Base-by-base conservation (phyloP, 2,797 vertebrate species). In the Eulemur albifrons region DNA sequence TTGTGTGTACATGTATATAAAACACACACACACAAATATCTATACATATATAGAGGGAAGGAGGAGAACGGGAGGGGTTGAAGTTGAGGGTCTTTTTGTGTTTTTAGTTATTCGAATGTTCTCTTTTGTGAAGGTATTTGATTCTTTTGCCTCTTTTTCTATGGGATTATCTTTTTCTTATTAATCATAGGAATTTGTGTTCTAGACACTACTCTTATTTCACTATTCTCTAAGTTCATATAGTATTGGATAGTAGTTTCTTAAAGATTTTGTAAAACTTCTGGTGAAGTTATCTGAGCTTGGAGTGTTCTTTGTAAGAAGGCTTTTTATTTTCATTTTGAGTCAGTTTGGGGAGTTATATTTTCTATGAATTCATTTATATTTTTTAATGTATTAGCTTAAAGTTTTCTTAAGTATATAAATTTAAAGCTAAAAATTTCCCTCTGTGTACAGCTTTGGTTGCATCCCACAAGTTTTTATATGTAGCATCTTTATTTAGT, bases 221-320 rank as follows among this genome's bases (percentile, higher is more conserved):
- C 32, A 38, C 12, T 81, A 14, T 90, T 81, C 59, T 90, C 23
- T 88, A 50, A 69, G 10, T 80, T 63, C 65, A 15, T 70, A n/a
- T 18, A 59, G 32, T 69, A 91, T 38, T 89, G 23, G 11, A 48
- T 3, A 77, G 6, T 30, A 35, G 0, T 70, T 75, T 85, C 73
- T 95, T 80, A 73, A 82, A 72, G 38, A 81, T 63, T 85, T 91
- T 85, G 7, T 73, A 94, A 90, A 90, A 63, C 17, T 45, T 67
- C 48, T 61, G 20, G 23, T 63, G 61, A 96, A 84, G n/a, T 93
- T 88, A 40, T 54, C 23, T 87, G 30, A 14, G 54, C 21, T 48
- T 48, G 25, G 13, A 84, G 15, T 87, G 9, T 40, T 65, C 48
- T 63, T 73, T 59, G 4, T 35, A 88, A 52, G 15, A 70, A 20